phyloP scores from a whole-genome alignment of 2,888 invertebrate genomes.

The Clitarchus hookeri region DNA sequence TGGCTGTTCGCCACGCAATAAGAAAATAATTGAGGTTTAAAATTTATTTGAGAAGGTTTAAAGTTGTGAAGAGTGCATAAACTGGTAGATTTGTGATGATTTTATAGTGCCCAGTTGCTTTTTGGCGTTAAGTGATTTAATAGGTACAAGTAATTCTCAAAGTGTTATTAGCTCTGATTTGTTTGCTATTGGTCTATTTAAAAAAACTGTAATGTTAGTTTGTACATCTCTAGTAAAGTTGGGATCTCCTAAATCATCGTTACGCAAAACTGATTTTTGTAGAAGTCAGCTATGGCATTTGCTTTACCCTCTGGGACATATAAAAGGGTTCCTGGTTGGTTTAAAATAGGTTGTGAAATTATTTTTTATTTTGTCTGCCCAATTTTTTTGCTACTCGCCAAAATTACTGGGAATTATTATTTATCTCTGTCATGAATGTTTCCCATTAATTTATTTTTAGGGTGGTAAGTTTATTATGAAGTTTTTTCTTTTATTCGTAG shows the following conservation, averaged over 20 bases:
- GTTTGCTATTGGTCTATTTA: not conserved
- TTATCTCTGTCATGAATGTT: not conserved
- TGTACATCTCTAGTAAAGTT: not conserved
- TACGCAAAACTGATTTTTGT: not conserved
- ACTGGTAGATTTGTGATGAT: not conserved
- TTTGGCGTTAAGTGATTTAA: not conserved
- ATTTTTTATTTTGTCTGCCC: not conserved
- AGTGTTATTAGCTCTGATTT: not conserved
- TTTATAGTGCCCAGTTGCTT: not conserved
- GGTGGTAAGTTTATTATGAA: not conserved
- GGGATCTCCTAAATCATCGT: too few species aligned
- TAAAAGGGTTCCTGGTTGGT: not conserved
- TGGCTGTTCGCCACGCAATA: not conserved
- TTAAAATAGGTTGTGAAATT: not conserved
- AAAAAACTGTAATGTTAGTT: not conserved
- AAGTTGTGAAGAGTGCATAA: not conserved
- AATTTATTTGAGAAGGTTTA: not conserved
- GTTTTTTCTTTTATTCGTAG: not conserved
- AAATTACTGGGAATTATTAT: not conserved
- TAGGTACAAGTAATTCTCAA: not conserved
- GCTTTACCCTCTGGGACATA: not conserved
- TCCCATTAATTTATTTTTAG: not conserved
- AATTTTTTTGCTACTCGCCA: not conserved
- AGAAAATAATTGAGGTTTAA: not conserved
- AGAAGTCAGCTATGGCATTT: not conserved